Conservation (phyloP, 1,140 invertebrate species). For the Dendroctonus valens region DNA sequence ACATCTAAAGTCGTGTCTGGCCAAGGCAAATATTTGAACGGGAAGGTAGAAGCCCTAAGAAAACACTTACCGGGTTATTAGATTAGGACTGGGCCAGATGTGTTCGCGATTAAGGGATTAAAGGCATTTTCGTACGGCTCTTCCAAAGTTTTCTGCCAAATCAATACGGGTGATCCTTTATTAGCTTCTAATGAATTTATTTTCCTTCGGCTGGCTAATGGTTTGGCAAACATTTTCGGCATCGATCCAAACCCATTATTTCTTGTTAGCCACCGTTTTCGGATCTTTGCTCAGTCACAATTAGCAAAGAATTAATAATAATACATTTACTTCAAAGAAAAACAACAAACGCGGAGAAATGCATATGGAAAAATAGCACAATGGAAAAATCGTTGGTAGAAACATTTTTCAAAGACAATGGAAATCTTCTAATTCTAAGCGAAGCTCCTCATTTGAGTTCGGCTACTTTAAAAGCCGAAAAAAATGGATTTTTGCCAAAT, state of each 20-base stretch:
- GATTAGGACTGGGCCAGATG: constrained; percentile 6
- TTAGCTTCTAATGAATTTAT: constrained; percentile 6
- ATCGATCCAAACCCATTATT: not conserved
- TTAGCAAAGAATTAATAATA: no score
- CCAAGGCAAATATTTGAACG: constrained; percentile 6
- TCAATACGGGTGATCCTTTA: not conserved
- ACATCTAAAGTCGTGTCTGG: constrained; percentile 6
- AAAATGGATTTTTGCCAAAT: no score
- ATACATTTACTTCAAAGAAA: no score
- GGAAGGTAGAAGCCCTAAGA: constrained; percentile 14
- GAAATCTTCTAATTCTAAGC: no score
- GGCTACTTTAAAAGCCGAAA: no score
- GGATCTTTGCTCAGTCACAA: no score
- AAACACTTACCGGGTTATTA: constrained; percentile 16
- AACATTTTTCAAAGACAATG: no score
- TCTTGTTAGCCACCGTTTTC: no score
- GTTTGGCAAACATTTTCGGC: not conserved
- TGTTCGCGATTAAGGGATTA: constrained; percentile 9
- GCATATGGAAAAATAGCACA: no score
- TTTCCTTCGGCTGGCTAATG: not conserved
- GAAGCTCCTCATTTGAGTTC: no score
- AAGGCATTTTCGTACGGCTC: not conserved
- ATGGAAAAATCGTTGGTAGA: no score
- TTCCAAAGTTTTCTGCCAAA: not conserved
- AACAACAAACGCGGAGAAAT: no score